Conservation (phyloP, 2,797 vertebrate genomes). For the Poecilia wingei region DNA sequence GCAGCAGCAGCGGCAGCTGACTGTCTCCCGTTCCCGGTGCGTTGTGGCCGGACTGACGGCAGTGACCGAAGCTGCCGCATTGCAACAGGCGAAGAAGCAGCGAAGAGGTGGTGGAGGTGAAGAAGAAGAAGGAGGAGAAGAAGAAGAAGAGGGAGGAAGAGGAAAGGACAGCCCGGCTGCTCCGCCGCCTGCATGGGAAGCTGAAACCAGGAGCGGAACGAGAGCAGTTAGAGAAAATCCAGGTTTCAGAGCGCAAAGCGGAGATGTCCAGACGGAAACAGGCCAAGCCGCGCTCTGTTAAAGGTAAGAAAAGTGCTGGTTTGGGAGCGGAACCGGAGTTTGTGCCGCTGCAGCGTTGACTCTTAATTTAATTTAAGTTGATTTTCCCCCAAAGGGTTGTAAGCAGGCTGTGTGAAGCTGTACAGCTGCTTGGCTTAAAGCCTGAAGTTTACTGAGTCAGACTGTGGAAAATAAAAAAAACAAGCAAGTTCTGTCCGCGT, state of each 20-base stretch:
- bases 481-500: neutral
- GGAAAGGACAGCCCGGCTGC: slow-evolving; percentile 30
- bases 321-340: slow-evolving; percentile 22
- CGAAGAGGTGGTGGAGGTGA: slow-evolving; percentile 59
- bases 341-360: neutral
- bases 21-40: slow-evolving; percentile 41
- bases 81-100: slow-evolving; percentile 92
- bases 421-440: neutral
- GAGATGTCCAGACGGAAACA: slow-evolving; percentile 98
- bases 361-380: slow-evolving; percentile 7
- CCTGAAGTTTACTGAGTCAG: neutral
- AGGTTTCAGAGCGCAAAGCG: slow-evolving; percentile 37
- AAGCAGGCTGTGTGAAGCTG: neutral
- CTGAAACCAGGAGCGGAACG: slow-evolving; percentile 75
- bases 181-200: slow-evolving; percentile 70
- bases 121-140: slow-evolving; percentile 36
- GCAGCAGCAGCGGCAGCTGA: neutral
- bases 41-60: slow-evolving; percentile 60
- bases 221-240: slow-evolving; percentile 45
- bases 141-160: slow-evolving; percentile 38
- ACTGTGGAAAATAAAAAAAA: neutral
- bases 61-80: slow-evolving; percentile 88
- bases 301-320: slow-evolving; percentile 86
- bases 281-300: slow-evolving; percentile 97
- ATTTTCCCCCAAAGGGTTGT: neutral